phyloP scores from a whole-genome alignment of 1,140 invertebrate genomes.

The Aphelinus certus region DNA sequence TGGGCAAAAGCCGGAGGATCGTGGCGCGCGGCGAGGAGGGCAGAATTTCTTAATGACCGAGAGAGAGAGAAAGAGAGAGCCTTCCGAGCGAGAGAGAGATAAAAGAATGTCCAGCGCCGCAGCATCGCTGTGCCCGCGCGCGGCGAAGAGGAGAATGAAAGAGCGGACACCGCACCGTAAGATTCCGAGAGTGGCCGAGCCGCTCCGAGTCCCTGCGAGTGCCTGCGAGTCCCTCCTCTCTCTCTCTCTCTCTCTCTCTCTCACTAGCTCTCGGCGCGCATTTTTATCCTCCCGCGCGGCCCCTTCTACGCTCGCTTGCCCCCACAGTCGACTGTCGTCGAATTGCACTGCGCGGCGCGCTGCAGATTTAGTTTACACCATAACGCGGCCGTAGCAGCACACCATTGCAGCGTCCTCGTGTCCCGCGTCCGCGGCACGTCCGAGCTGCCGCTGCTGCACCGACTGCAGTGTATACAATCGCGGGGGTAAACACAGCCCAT shows the following conservation, averaged over 20 bases:
- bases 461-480: no score
- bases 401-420: no score
- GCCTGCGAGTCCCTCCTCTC: not conserved
- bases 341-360: no score
- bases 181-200: conserved; percentile 28
- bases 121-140: not conserved
- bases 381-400: no score
- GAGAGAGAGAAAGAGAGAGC: no score
- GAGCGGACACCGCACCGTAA: not conserved
- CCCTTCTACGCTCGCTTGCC: not conserved
- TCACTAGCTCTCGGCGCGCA: not conserved
- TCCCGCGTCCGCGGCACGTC: no score
- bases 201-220: conserved; percentile 15
- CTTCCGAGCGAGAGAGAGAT: not conserved
- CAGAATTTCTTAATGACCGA: conserved; percentile 22
- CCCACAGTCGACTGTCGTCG: not conserved
- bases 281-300: conserved; percentile 5
- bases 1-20: no score
- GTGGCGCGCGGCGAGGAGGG: not conserved
- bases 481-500: no score
- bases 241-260: no score
- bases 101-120: conserved; percentile 11
- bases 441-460: no score
- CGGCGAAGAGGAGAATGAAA: not conserved
- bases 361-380: no score